Evolutionary conservation across 2,888 invertebrate species (phyloP).

Genomic region (Rhamphomyia laevipes): DNA sequence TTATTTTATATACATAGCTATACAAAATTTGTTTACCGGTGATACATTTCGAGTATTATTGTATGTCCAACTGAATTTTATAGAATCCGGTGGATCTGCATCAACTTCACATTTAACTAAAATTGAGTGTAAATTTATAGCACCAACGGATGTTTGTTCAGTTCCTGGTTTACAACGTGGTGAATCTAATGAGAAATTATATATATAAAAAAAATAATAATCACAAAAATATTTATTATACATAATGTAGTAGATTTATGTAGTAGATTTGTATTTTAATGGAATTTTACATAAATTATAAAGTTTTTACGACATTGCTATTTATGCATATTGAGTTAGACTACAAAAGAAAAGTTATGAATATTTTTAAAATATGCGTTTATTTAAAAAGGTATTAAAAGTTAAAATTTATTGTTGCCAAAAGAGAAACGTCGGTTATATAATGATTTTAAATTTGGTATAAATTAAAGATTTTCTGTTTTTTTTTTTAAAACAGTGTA

Average conservation of each 20-base stretch:
- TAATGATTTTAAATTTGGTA: no score
- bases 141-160: slow-evolving; percentile 58
- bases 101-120: slow-evolving; percentile 70
- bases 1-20: neutral
- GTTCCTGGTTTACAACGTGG: slow-evolving; percentile 65
- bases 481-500: no score
- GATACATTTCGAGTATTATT: slow-evolving; percentile 66
- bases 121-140: slow-evolving; percentile 59
- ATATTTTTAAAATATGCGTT: no score
- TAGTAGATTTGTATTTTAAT: neutral
- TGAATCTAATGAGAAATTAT: slow-evolving; percentile 44
- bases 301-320: neutral
- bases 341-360: no score
- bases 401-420: no score
- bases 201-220: slow-evolving; percentile 6
- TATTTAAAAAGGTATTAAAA: no score
- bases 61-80: slow-evolving; percentile 75
- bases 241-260: neutral
- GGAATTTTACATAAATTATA: neutral
- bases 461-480: no score
- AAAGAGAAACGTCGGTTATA: no score
- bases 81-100: slow-evolving; percentile 57
- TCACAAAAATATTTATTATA: neutral
- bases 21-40: slow-evolving; percentile 44
- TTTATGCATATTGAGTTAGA: neutral